Conservation (phyloP, 1,140 invertebrate genomes). For the Dendrolimus kikuchii region DNA sequence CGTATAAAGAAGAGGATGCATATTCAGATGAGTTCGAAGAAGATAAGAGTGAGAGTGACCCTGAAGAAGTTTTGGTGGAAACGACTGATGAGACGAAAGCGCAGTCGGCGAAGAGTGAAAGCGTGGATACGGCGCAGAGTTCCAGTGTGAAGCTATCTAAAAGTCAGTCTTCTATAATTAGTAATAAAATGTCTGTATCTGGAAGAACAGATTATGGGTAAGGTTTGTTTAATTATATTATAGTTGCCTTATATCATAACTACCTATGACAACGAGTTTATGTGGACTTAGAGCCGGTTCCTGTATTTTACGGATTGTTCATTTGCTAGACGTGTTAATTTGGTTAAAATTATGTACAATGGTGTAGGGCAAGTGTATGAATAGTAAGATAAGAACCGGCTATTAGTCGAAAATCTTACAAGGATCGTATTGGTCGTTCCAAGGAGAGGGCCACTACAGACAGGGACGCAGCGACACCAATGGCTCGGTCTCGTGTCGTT, state of each 20-base stretch:
- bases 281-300: no score
- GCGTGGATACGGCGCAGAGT: constrained; percentile 13
- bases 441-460: no score
- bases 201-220: constrained; percentile 49
- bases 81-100: constrained; percentile 18
- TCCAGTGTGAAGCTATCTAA: constrained; percentile 41
- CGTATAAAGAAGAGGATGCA: constrained; percentile 38
- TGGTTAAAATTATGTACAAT: no score
- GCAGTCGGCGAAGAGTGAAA: constrained; percentile 20
- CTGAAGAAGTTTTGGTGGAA: constrained; percentile 17
- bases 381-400: no score
- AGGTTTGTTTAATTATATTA: constrained; percentile 10
- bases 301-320: no score
- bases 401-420: no score
- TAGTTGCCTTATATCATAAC: not conserved
- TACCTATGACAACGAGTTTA: no score
- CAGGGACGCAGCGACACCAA: no score
- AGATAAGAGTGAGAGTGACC: constrained; percentile 43
- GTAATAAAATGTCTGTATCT: constrained; percentile 38
- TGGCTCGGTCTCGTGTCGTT: no score
- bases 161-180: constrained; percentile 46
- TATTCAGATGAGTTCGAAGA: constrained; percentile 69
- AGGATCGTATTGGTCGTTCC: no score
- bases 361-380: no score
- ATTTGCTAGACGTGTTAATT: no score